A percentile compares a stretch with the other conserved stretches of the same genome.
phyloP scores from a whole-genome alignment of 2,888 invertebrate genomes.

The Actias luna region DNA sequence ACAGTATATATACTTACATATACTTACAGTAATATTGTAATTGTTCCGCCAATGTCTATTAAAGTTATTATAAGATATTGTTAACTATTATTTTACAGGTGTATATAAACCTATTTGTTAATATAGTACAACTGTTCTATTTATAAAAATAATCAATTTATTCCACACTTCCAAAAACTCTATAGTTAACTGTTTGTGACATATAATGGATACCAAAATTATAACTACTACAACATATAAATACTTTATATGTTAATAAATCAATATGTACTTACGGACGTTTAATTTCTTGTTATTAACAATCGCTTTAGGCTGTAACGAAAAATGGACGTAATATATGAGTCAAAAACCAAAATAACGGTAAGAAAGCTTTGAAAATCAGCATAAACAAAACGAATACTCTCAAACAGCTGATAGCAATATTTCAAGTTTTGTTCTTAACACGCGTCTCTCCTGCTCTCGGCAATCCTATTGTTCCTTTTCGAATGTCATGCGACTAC shows the following conservation, averaged over 20 bases:
- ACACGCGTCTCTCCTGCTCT: slow-evolving; percentile 47
- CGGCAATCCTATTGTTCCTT: slow-evolving; percentile 60
- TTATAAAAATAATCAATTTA: no score
- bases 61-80: no score
- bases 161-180: no score
- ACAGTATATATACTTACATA: no score
- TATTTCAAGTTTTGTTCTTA: slow-evolving; percentile 46
- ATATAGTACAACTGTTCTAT: no score
- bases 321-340: slow-evolving; percentile 13
- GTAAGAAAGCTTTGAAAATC: slow-evolving; percentile 16
- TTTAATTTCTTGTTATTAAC: background rate
- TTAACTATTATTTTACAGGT: no score
- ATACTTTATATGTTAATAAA: background rate
- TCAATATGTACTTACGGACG: background rate
- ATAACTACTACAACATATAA: background rate
- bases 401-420: slow-evolving; percentile 47
- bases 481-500: slow-evolving; percentile 49
- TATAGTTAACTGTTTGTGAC: background rate
- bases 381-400: slow-evolving; percentile 23
- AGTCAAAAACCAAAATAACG: slow-evolving; percentile 17
- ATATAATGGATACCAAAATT: no score
- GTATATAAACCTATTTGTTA: no score
- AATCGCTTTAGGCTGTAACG: background rate
- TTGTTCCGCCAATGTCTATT: no score
- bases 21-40: no score